A percentile compares a stretch with the other conserved stretches of the same genome.
Conservation (phyloP, 1,140 invertebrate species). For the Paramacrobiotus metropolitanus region DNA sequence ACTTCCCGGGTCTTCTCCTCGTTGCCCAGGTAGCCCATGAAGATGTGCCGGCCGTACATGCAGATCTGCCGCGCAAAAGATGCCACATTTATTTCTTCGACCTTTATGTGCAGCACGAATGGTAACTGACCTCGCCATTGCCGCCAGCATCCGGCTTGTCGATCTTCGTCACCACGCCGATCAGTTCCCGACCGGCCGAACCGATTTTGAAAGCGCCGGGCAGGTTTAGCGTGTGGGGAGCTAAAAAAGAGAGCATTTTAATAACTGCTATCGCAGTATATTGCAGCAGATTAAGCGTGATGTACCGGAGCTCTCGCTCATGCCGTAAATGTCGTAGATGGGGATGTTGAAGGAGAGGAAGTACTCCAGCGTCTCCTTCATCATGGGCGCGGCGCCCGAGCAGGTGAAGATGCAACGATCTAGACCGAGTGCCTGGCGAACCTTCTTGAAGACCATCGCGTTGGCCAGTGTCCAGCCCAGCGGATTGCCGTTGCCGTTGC, state of each 20-base stretch:
- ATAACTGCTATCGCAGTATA: background rate
- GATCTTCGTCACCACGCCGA: conserved; percentile 16
- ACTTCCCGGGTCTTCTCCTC: conserved; percentile 21
- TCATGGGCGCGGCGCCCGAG: background rate
- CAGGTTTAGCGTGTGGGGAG: conserved; percentile 17
- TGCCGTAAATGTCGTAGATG: background rate
- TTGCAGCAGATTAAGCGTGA: no score
- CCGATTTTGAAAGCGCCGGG: conserved; percentile 12
- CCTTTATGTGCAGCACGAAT: conserved; percentile 1
- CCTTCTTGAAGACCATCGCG: background rate
- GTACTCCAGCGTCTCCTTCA: background rate
- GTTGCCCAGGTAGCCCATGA: conserved; percentile 25
- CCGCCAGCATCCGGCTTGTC: conserved; percentile 18
- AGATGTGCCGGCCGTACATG: conserved; percentile 23
- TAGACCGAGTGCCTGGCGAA: background rate
- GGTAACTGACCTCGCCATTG: conserved; percentile 18
- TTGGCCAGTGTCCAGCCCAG: background rate
- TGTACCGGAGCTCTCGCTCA: background rate
- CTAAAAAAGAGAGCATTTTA: conserved; percentile 13
- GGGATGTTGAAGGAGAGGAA: background rate
- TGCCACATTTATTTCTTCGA: background rate
- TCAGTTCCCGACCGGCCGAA: conserved; percentile 18
- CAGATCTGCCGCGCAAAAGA: conserved; percentile 13
- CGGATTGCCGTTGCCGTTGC: no score
- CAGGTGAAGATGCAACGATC: background rate